Base-by-base conservation (phyloP, 2,797 vertebrate genomes). In the Morus bassanus region DNA sequence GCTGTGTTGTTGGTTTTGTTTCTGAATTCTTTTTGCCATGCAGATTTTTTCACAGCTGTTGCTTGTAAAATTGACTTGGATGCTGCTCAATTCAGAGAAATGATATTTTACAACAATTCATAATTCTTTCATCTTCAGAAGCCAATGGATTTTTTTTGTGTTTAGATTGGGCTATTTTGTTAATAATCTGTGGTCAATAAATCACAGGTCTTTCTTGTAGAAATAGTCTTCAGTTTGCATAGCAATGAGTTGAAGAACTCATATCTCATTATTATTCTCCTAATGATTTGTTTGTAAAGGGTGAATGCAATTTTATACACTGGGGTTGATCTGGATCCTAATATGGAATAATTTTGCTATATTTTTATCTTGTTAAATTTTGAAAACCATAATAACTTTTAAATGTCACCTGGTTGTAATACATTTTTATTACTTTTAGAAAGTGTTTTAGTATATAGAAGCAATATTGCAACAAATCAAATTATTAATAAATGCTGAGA, bases 91-190 rank as follows among this genome's bases (percentile, higher is more conserved):
- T 85, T 87, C 48, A 83, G n/a, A 95, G 48, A 89, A 83, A 85
- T 35, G 2, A 24, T 45, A 72, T 91, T 92, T 95, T 87, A 64
- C 37, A 89, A 59, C 69, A 80, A 68, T 91, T 77, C 57, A 70
- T 83, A 94, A 77, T 83, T 92, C 69, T 93, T 93, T 94, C 89
- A 91, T 93, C 81, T 81, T 89, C 21, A 7, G 3, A 85, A 74
- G 28, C 88, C 45, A 73, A 53, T 74, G 23, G 84, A 74, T 88
- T 92, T 85, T 85, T 30, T 89, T 81, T 87, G 22, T 96, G 56
- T 88, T 97, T 89, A 88, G 56, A 82, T 64, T 79, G 81, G 50
- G n/a, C 25, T 91, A 83, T 96, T 92, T 90, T 82, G 60, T 91
- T 93, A 94, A 91, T 88, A 93, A 88, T 35, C 65, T 16, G 24